Evolutionary conservation across 2,888 invertebrate species (phyloP).

Genomic region (Caenorhabditis sp.): DNA sequence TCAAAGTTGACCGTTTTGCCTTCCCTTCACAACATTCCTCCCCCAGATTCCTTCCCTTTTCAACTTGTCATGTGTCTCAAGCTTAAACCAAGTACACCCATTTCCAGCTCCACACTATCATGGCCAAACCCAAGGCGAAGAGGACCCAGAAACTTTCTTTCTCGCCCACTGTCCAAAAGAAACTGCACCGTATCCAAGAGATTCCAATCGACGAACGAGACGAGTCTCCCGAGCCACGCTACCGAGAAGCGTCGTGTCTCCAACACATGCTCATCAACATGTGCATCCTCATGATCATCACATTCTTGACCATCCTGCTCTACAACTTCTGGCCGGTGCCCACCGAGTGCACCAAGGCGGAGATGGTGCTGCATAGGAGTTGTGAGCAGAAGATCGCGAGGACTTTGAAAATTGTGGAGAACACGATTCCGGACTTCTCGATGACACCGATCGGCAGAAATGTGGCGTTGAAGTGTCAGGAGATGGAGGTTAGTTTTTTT

Average conservation of each 20-base stretch:
- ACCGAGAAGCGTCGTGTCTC: not conserved
- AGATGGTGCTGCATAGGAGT: not conserved
- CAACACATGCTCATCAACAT: not conserved
- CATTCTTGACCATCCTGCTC: not conserved
- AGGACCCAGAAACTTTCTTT: not conserved
- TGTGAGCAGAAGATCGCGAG: not conserved
- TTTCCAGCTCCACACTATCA: too few species aligned
- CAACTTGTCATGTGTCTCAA: too few species aligned
- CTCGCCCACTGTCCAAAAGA: not conserved
- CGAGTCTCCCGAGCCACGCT: not conserved
- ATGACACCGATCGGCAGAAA: constrained; percentile 13
- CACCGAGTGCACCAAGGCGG: not conserved
- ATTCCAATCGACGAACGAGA: not conserved
- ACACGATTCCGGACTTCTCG: constrained; percentile 8
- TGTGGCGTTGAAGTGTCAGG: constrained; percentile 4
- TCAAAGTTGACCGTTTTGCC: too few species aligned
- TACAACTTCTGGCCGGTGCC: not conserved
- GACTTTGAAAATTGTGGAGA: not conserved
- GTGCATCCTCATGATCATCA: not conserved
- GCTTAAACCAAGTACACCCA: too few species aligned
- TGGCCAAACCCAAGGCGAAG: not conserved
- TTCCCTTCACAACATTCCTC: too few species aligned
- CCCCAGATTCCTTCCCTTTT: too few species aligned
- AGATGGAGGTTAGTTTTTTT: constrained; percentile 8
- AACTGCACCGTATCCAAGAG: not conserved